Conservation (phyloP, 1,140 invertebrate genomes). For the Drosophila pruinosa region DNA sequence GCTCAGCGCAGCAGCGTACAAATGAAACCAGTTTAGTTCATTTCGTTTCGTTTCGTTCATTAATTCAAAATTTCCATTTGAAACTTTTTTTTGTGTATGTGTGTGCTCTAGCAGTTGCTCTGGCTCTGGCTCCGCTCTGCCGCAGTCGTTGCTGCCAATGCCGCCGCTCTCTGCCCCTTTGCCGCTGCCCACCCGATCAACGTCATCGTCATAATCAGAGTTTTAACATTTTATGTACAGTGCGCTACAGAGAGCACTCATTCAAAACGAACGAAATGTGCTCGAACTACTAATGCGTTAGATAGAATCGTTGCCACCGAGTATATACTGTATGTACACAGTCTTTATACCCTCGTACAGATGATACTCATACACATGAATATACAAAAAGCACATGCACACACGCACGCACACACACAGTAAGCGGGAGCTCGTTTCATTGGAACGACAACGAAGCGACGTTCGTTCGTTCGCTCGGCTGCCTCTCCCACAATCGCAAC, state of each 20-base stretch:
- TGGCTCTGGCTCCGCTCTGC: constrained; percentile 57
- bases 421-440: constrained; percentile 58
- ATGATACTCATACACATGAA: constrained; percentile 26
- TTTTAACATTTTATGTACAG: constrained; percentile 81
- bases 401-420: constrained; percentile 13
- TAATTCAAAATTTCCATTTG: constrained; percentile 82
- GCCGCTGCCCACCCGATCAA: constrained; percentile 16
- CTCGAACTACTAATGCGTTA: not conserved
- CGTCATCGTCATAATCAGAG: constrained; percentile 79
- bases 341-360: constrained; percentile 40
- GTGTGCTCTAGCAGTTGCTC: constrained; percentile 35
- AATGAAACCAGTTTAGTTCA: constrained; percentile 82
- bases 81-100: constrained; percentile 64
- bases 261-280: not conserved
- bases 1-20: constrained; percentile 66
- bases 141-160: constrained; percentile 65
- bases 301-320: not conserved
- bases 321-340: constrained; percentile 54
- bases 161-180: constrained; percentile 27
- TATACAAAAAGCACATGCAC: constrained; percentile 9
- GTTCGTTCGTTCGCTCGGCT: constrained; percentile 50
- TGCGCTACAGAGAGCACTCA: constrained; percentile 39
- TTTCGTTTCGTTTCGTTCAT: constrained; percentile 81
- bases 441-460: constrained; percentile 5
- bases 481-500: constrained; percentile 73